These are phyloP conservation scores for Acomys russatus DNA, from an alignment of 2,797 vertebrate genomes.

Conservation along the genomic window DNA sequence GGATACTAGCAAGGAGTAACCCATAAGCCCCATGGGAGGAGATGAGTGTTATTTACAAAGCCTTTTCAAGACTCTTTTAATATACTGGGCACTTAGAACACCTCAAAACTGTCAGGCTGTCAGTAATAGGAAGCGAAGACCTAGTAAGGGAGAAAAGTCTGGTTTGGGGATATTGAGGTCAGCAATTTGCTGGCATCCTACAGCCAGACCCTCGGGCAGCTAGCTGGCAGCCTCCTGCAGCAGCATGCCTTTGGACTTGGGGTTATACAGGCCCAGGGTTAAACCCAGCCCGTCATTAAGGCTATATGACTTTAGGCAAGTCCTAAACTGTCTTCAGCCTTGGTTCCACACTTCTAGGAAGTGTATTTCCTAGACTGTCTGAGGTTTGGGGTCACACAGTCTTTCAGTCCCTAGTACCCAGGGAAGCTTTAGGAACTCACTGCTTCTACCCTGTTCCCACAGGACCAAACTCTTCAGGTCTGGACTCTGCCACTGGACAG, in stretches of 20 bases:
- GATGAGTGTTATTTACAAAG: conserved; percentile 75
- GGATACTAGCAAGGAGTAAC: conserved; percentile 84
- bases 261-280: not conserved
- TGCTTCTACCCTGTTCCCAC: not conserved
- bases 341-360: not conserved
- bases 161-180: not conserved
- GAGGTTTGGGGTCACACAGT: not conserved
- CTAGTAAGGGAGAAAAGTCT: conserved; percentile 55
- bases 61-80: conserved; percentile 84
- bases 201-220: not conserved
- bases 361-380: not conserved
- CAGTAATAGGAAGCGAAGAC: conserved; percentile 75
- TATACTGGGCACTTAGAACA: conserved; percentile 85
- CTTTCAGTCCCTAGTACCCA: not conserved
- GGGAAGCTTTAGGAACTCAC: not conserved
- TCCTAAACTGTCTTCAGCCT: not conserved
- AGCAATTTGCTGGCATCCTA: not conserved
- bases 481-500: not conserved
- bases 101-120: conserved; percentile 83
- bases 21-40: conserved; percentile 74
- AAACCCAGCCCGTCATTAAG: not conserved
- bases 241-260: not conserved
- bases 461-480: not conserved
- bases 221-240: not conserved
- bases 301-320: not conserved